phyloP scores from a whole-genome alignment of 2,113 vertebrate species.

The Brachirus orientalis region DNA sequence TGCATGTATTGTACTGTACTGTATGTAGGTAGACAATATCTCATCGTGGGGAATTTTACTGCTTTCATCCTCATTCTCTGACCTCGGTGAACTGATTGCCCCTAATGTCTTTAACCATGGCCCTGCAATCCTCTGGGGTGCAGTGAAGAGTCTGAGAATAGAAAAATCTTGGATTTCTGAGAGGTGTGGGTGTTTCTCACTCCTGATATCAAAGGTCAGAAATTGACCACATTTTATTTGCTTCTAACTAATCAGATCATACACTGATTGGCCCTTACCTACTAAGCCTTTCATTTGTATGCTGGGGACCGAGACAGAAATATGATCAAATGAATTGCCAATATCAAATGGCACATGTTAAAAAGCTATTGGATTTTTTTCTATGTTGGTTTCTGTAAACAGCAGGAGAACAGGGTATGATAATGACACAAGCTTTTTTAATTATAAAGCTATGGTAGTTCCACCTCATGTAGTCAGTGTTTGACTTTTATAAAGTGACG shows the following conservation, averaged over 20 bases:
- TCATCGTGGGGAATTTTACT: conserved; percentile 51
- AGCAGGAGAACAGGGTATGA: no score
- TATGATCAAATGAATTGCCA: conserved; percentile 25
- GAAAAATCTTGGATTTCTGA: conserved; percentile 56
- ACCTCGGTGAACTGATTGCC: conserved; percentile 65
- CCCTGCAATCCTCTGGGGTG: conserved; percentile 51
- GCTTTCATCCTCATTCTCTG: conserved; percentile 60
- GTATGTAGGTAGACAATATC: conserved; percentile 38
- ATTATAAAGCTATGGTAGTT: no score
- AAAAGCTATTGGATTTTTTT: not conserved
- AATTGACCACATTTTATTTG: conserved; percentile 49
- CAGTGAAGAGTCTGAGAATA: conserved; percentile 52
- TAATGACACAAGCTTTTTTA: no score
- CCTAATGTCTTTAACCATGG: conserved; percentile 67
- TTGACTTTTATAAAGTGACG: no score
- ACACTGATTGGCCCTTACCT: conserved; percentile 36
- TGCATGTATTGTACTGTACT: not conserved
- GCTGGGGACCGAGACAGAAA: conserved; percentile 11
- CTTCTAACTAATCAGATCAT: conserved; percentile 48
- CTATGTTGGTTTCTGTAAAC: conserved; percentile 1
- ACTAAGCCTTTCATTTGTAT: conserved; percentile 51
- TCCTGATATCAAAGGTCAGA: conserved; percentile 48
- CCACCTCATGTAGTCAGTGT: no score
- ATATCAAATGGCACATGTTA: conserved; percentile 25
- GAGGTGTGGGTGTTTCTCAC: conserved; percentile 38